Base-by-base conservation (phyloP, 2,888 invertebrate species). In the Steinernema carpocapsae region DNA sequence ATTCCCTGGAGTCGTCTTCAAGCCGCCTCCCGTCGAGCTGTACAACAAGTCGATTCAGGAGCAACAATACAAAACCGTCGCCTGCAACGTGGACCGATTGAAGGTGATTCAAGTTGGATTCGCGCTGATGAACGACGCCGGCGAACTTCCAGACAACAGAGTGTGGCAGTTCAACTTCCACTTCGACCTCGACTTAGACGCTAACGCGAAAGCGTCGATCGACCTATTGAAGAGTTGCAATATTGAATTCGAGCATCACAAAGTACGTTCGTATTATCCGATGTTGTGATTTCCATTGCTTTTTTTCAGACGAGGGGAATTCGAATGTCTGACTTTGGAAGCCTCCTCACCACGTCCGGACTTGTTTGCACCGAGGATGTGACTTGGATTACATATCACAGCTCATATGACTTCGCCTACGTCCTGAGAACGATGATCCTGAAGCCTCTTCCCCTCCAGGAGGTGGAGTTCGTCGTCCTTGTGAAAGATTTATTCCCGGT, bases 91-190 rank as follows among this genome's bases (percentile, higher is more conserved):
- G 45, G 97, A 99, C 90, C 91, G 97, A 79, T 90, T 99, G 82
- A 92, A 97, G 88, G 95, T 99, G 84, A 99, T 99, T 86, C 99
- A 99, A 89, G 84, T 87, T 72, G 90, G 90, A 4, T 91, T 99
- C 76, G 97, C 97, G 75, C 97, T 99, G 89, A 92, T 97, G 91
- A 95, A 99, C 90, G 97, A 97, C 88, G 93, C 93, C 88, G 99
- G 99, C 56, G 85, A 89, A 72, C 80, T 89, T 52, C 85, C 95
- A 93, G 48, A 94, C 92, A 87, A 94, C 94, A 89, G 71, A 71
- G 97, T 99, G 52, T 99, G 97, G 97, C 99, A 99, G 90, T 99
- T 99, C 89, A 99, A 99, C 90, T 99, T 99, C 89, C 96, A 97
- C 90, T 99, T 99, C 88, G 97, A 95, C 89, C 91, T 97, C 82